These are phyloP conservation scores for Coenonympha glycerion DNA, from an alignment of 2,888 invertebrate genomes.

Conservation along the genomic window DNA sequence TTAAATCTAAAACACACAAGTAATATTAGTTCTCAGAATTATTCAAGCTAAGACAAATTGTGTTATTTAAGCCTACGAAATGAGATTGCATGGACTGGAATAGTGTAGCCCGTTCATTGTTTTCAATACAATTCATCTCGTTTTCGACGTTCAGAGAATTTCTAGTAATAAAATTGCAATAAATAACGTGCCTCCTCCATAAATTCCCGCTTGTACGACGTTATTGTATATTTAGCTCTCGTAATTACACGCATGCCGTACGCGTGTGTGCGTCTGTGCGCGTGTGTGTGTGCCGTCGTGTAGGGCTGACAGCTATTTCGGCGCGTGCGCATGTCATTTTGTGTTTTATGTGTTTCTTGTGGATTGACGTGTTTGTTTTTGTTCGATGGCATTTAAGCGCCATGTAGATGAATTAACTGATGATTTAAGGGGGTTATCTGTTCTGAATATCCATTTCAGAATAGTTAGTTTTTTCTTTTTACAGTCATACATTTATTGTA, in stretches of 20 bases:
- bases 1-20: not conserved
- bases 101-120: not conserved
- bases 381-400: not conserved
- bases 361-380: not conserved
- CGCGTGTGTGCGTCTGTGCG: not conserved
- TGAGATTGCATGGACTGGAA: not conserved
- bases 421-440: too few species aligned
- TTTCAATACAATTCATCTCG: conserved; percentile 4
- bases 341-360: conserved; percentile 44
- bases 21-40: too few species aligned
- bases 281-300: conserved; percentile 28
- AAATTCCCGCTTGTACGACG: conserved; percentile 27
- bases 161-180: conserved; percentile 16
- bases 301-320: conserved; percentile 52
- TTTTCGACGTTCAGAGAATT: conserved; percentile 9
- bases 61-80: not conserved
- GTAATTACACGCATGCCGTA: conserved; percentile 8
- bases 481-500: too few species aligned
- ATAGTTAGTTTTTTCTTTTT: too few species aligned
- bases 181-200: conserved; percentile 39
- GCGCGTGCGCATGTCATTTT: conserved; percentile 38
- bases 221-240: conserved; percentile 42
- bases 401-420: not conserved
- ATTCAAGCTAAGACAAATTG: too few species aligned
- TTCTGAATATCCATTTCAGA: too few species aligned